Conservation (phyloP, 2,797 vertebrate genomes). For the Enteromius paludinosus region DNA sequence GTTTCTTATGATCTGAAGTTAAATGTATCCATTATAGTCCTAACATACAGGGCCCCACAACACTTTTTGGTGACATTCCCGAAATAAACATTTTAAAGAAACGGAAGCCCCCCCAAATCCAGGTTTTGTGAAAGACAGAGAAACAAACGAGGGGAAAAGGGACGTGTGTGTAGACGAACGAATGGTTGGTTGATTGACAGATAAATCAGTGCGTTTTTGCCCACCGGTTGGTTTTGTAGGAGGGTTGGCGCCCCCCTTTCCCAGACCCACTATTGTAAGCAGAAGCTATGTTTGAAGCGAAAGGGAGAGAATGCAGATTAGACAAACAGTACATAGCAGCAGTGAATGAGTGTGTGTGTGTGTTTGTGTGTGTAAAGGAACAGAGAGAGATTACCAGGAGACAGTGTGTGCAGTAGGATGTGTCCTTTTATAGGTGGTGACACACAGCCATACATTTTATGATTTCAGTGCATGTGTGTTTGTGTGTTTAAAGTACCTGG, state of each 20-base stretch:
- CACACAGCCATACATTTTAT: constrained; percentile 19
- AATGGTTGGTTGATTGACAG: constrained; percentile 72
- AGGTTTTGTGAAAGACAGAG: constrained; percentile 36
- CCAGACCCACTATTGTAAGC: constrained; percentile 79
- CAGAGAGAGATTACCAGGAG: constrained; percentile 5
- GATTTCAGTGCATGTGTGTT: neutral
- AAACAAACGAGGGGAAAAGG: constrained; percentile 39
- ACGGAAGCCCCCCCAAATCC: neutral
- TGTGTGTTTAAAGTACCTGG: constrained; percentile 80
- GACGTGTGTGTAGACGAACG: constrained; percentile 49
- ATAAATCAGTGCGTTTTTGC: constrained; percentile 75
- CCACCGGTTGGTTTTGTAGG: constrained; percentile 84
- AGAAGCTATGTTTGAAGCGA: constrained; percentile 68
- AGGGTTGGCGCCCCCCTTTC: constrained; percentile 76
- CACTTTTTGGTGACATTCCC: constrained; percentile 1
- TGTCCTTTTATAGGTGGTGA: neutral
- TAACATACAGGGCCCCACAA: neutral
- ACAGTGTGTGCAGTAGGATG: constrained; percentile 1
- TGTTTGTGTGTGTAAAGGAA: constrained; percentile 19
- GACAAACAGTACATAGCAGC: constrained; percentile 57
- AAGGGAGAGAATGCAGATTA: constrained; percentile 68
- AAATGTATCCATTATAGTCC: neutral
- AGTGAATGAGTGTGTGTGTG: constrained; percentile 34
- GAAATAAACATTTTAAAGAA: neutral
- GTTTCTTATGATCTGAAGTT: neutral